Base-by-base conservation (phyloP, 2,113 vertebrate species). In the Leucopsar rothschildi region DNA sequence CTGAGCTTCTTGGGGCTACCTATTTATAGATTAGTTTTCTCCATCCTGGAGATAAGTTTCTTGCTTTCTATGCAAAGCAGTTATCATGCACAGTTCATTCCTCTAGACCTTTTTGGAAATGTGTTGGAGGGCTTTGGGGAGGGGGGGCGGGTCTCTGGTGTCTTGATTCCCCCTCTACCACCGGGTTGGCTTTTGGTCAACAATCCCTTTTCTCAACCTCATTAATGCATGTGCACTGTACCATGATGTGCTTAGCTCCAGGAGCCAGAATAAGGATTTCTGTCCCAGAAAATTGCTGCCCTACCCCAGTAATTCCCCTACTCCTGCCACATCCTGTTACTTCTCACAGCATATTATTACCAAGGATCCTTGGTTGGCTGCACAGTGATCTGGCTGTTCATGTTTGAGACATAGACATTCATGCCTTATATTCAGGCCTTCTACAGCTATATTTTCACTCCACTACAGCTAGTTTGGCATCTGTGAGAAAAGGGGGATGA, bases 91-190 rank as follows among this genome's bases (percentile, higher is more conserved):
- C 29, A 40, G 28, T 53, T 37, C 6, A 13, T 73, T 75, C 69
- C 39, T 59, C 39, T 40, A 25, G 25, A 63, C 12, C 29, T 35
- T 55, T 49, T 25, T 61, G n/a, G 40, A 61, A 76, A 56, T 19
- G 15, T 31, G 4, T 6, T 25, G 35, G 15, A 82, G 55, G 18
- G 4, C 22, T 37, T 35, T 0, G 0, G 3, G 9, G 1, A 1
- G 37, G 37, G 37, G 37, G 37, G 37, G 37, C 37, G 1, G 2
- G 4, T 55, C 24, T 31, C 63, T 55, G n/a, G 14, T 33, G 14
- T 55, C 18, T 33, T 33, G 25, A 69, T 42, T 42, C 8, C 29
- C 11, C 6, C 4, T 9, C 20, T 35, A 2, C 20, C 40, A 2
- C 20, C 40, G n/a, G 8, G 25, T 27, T 7, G 12, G 29, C 16